Evolutionary conservation across 2,888 invertebrate genomes (phyloP), one percentile per base, ranked within the genome.

Genomic region (Eupelmus urozonus): DNA sequence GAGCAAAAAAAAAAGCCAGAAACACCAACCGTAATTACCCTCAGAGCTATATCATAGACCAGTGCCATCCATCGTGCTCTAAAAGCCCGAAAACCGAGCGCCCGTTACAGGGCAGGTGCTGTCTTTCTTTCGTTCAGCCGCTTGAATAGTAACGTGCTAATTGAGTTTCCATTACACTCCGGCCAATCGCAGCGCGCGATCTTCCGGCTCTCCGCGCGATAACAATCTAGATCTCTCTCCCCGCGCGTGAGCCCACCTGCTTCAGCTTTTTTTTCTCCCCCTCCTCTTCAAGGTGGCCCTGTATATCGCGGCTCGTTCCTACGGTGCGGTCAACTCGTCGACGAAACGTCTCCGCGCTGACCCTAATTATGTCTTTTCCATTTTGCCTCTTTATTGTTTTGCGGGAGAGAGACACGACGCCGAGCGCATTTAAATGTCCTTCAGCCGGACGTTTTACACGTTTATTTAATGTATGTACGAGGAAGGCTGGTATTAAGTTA

Each of bases 101-200:
- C n/a, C n/a, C n/a, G n/a, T n/a, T n/a, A n/a, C n/a, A n/a, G n/a
- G 27, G 51, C 75, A 79, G 71, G 76, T 79, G 79, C 42, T 13
- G 45, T 60, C 67, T n/a, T n/a, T n/a, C n/a, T n/a, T n/a, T 69
- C 69, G 73, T 63, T 65, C 71, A 51, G 42, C 60, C 49, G 7
- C 67, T 18, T 63, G 76, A 71, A 20, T 71, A 45, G 74, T 81
- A 42, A 80, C 80, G 82, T 81, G 83, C 82, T 85, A 84, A 85
- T 85, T 83, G 83, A 83, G 83, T 85, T 84, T 84, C 83, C 83
- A 83, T 83, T 84, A 83, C 82, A 77, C 80, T 73, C 42, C 45
- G 2, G 45, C 45, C 16, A 72, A 79, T 81, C 80, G 23, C 25
- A 1, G 23, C 23, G 55, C 18, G 23, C 20, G 51, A 45, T 45